Base-by-base conservation (phyloP, 2,888 invertebrate species). In the Agrilus biguttatus region DNA sequence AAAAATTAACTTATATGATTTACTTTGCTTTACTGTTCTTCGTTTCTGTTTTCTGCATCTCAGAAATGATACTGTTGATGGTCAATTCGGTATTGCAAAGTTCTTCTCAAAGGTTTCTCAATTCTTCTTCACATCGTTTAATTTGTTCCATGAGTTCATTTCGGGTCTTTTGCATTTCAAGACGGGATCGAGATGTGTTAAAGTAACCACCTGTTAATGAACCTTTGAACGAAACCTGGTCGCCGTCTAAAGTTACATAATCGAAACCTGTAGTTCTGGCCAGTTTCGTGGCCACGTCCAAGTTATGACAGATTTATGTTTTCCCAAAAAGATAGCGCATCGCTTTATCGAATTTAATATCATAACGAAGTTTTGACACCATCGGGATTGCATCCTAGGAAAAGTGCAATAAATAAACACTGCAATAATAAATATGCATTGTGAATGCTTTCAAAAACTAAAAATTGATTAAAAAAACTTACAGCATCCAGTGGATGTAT, bases 181-280 rank as follows among this genome's bases (percentile, higher is more conserved):
- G 70, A 14, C 95, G 84, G 0, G 92, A 93, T 3, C 93, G 77
- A 0, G 92, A 81, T 10, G 91, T 88, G 66, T 98, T 98, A 69
- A 96, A 95, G 63, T 96, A 99, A 41, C 98, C 98, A n/a, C 98
- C 97, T 0, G 96, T 97, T 5, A 97, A 72, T 0, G 95, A 92
- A n/a, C 97, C 97, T 68, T 93, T 90, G 0, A 93, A 88, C 7
- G 92, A 92, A 33, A 84, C 85, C 73, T 90, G 90, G 68, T 90
- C 90, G 50, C 98, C 98, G 61, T 99, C 98, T 40, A 98, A 70
- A 0, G 98, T 98, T 39, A 99, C 96, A 62, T 98, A 98, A 67
- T 99, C 97, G 17, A 98, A 73, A n/a, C 92, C 91, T 42, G 92
- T 92, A 54, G 89, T 87, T 54, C 93, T 82, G 2, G 97, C 93